Evolutionary conservation across 1,140 invertebrate genomes (phyloP).

Genomic region (Musca vetustissima): DNA sequence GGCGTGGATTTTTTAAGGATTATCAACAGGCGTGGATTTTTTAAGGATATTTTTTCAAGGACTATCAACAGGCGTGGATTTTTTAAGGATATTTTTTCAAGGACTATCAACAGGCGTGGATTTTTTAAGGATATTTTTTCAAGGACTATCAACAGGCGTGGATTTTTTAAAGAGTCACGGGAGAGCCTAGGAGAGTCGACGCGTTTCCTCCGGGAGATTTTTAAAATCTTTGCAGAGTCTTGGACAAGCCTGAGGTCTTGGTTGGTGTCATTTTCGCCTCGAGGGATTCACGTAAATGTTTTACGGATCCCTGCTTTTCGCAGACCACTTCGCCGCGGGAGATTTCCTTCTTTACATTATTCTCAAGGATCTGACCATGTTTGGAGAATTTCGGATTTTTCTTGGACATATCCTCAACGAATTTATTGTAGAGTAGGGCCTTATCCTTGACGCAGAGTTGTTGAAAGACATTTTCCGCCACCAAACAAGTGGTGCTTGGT

Average conservation of each 20-base stretch:
- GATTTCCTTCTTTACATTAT: slow-evolving; percentile 41
- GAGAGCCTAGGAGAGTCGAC: no score
- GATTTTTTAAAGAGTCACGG: no score
- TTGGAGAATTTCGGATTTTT: slow-evolving; percentile 46
- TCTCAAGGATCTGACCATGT: slow-evolving; percentile 38
- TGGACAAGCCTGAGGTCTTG: slow-evolving; percentile 10
- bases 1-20: no score
- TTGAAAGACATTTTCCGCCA: slow-evolving; percentile 48
- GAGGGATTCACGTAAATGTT: slow-evolving; percentile 40
- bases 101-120: no score
- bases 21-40: no score
- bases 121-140: no score
- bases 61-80: no score
- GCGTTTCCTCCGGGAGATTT: not conserved
- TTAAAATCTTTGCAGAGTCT: slow-evolving; percentile 13
- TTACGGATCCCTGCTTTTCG: slow-evolving; percentile 45
- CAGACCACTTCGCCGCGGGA: slow-evolving; percentile 41
- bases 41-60: no score
- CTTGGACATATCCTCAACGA: slow-evolving; percentile 44
- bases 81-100: no score
- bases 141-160: no score
- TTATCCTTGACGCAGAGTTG: slow-evolving; percentile 51
- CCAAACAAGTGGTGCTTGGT: slow-evolving; percentile 33
- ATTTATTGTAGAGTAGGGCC: slow-evolving; percentile 45
- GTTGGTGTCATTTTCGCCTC: slow-evolving; percentile 40